Base-by-base conservation (phyloP, 2,888 invertebrate species). In the Tiphia femorata region DNA sequence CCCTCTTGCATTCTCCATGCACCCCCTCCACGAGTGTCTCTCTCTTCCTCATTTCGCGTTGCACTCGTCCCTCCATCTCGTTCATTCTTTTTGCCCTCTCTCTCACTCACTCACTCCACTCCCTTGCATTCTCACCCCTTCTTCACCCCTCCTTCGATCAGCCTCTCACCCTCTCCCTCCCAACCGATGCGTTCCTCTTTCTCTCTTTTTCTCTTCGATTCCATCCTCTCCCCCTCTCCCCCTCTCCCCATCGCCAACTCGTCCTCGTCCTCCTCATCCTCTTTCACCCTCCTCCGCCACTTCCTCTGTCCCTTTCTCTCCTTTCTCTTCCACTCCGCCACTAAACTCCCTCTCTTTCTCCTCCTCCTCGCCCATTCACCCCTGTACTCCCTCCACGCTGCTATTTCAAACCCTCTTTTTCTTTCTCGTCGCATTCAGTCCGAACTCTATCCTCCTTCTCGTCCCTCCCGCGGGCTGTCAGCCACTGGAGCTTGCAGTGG, bases 331-430 rank as follows among this genome's bases (percentile, higher is more conserved):
- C 37, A 20, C n/a, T 33, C 49, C 58, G 29, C 30, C 37, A 20
- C n/a, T 33, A 44, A 43, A 20, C 41, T 35, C 20, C 49, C 55
- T 25, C 49, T 85, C 49, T 85, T 85, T 85, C 85, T 44, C 50
- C 38, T 40, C 35, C 29, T 33, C 40, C 84, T 84, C 84, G 52
- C 78, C 42, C 58, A 71, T 66, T 73, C 75, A 73, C 67, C 67
- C 61, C 66, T 70, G 62, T 59, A 43, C 23, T 61, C 41, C 49
- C 53, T 70, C 62, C 73, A 65, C 64, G 49, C 54, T 56, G 54
- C 48, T 55, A 54, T 60, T 59, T 60, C 58, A 52, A 68, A 59
- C 64, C 63, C 69, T 67, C 67, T 70, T 67, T 67, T 69, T 75
- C 73, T 70, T 62, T 73, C 67, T 58, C 64, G 69, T 56, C 68